Conservation (phyloP, 2,797 vertebrate genomes). For the Remorina albescens region DNA sequence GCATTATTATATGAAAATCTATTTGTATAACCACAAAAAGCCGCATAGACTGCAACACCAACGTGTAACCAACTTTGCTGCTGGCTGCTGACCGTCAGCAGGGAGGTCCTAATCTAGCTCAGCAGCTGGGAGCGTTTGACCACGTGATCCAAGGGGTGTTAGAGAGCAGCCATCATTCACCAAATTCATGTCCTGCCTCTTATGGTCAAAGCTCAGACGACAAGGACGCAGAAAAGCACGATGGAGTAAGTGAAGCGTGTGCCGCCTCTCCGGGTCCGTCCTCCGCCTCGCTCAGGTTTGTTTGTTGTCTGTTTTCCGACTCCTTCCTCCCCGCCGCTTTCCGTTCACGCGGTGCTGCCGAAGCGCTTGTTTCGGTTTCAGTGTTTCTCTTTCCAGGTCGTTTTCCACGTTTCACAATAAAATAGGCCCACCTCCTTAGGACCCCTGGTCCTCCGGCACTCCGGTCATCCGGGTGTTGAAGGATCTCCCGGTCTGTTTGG, state of each 20-base stretch:
- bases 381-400: slow-evolving; percentile 4
- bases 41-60: not conserved
- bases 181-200: slow-evolving; percentile 77
- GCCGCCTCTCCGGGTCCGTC: slow-evolving; percentile 19
- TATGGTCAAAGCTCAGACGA: slow-evolving; percentile 61
- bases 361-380: slow-evolving; percentile 47
- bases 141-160: slow-evolving; percentile 86
- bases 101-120: slow-evolving; percentile 80
- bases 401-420: slow-evolving; percentile 14
- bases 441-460: no score
- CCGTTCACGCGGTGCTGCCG: slow-evolving; percentile 27
- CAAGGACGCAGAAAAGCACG: slow-evolving; percentile 36
- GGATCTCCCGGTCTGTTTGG: no score
- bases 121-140: slow-evolving; percentile 86
- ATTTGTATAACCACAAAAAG: not conserved
- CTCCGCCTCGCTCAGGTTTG: slow-evolving; percentile 64
- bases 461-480: no score
- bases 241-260: slow-evolving; percentile 72
- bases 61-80: slow-evolving; percentile 32
- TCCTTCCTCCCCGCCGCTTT: slow-evolving; percentile 17
- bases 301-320: slow-evolving; percentile 20
- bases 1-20: not conserved
- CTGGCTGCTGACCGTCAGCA: slow-evolving; percentile 11
- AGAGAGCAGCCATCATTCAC: slow-evolving; percentile 85
- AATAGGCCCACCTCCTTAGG: no score